Evolutionary conservation across 1,140 invertebrate species (phyloP).

Genomic region (Megalonaias nervosa): DNA sequence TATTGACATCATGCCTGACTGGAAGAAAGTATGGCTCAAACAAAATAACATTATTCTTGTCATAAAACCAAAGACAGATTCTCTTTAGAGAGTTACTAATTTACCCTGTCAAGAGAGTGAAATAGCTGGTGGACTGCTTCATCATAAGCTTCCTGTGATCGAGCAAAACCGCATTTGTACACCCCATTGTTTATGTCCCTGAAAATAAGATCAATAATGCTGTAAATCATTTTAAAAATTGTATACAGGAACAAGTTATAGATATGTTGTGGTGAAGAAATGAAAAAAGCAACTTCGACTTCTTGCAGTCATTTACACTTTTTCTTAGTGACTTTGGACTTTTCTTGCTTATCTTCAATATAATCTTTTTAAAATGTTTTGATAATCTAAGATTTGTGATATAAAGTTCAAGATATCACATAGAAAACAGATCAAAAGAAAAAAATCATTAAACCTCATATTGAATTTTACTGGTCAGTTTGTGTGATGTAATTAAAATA

Average conservation of each 20-base stretch:
- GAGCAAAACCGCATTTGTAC: constrained; percentile 64
- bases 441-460: no score
- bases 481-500: no score
- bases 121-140: constrained; percentile 52
- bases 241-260: background rate
- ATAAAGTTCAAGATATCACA: no score
- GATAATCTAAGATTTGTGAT: background rate
- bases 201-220: constrained; percentile 22
- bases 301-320: no score
- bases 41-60: background rate
- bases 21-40: background rate
- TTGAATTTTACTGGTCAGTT: no score
- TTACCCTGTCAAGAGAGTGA: constrained; percentile 62
- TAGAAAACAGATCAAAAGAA: no score
- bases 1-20: no score
- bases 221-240: background rate
- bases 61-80: background rate
- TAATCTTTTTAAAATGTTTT: background rate
- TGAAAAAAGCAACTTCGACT: no score
- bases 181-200: constrained; percentile 68
- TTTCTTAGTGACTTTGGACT: background rate
- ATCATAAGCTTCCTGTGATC: constrained; percentile 62
- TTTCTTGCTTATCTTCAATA: background rate
- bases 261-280: no score
- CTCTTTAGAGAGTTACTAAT: no score